Conservation (phyloP, 2,888 invertebrate genomes). For the Drosophila cognata region DNA sequence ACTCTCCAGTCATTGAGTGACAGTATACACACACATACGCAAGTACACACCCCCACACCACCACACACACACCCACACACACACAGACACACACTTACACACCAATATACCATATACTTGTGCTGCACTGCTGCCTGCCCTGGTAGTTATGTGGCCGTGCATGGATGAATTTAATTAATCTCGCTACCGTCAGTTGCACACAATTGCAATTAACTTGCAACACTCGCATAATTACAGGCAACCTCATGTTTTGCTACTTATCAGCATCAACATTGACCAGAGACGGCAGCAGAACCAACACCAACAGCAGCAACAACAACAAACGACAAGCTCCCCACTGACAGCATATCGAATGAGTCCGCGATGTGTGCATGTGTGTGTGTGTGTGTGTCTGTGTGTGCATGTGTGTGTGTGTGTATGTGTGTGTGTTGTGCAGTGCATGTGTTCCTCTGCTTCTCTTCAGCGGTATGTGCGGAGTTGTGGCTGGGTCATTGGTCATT, state of each 20-base stretch:
- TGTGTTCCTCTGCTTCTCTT: background rate
- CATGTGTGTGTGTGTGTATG: constrained; percentile 5
- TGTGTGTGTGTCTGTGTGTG: background rate
- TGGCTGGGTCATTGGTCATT: constrained; percentile 76
- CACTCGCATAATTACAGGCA: constrained; percentile 82
- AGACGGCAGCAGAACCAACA: constrained; percentile 22
- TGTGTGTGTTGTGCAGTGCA: background rate
- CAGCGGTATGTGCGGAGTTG: constrained; percentile 35
- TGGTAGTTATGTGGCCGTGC: constrained; percentile 32
- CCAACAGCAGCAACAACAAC: constrained; percentile 14
- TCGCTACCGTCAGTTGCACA: constrained; percentile 83
- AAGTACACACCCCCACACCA: too few species aligned
- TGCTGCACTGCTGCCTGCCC: constrained; percentile 13
- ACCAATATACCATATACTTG: background rate
- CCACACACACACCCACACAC: background rate
- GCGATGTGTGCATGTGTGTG: constrained; percentile 13
- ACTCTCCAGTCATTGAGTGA: constrained; percentile 60
- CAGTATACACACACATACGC: constrained; percentile 3
- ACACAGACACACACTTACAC: background rate
- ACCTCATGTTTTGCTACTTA: constrained; percentile 83
- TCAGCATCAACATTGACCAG: constrained; percentile 79
- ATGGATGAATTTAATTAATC: constrained; percentile 83
- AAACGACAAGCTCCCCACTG: constrained; percentile 54
- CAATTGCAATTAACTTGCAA: constrained; percentile 84
- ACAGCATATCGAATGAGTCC: constrained; percentile 57